These are phyloP conservation scores for Rallus limicola DNA, from an alignment of 2,113 vertebrate genomes.

Conservation along the genomic window DNA sequence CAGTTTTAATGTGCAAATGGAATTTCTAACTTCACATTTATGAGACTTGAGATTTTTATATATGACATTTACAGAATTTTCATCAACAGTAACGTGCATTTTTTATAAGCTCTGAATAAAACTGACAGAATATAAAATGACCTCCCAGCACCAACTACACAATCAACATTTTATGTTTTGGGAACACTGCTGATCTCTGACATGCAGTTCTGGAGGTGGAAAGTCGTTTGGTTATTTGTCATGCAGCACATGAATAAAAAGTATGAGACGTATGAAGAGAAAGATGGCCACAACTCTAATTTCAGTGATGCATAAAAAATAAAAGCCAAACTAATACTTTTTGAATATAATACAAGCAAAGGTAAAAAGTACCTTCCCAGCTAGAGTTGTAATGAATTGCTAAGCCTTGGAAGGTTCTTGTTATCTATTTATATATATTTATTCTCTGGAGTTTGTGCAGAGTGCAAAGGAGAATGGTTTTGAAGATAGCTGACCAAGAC, in stretches of 20 bases:
- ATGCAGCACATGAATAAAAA: constrained; percentile 23
- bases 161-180: constrained; percentile 22
- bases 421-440: background rate
- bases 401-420: background rate
- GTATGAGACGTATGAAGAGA: constrained; percentile 6
- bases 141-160: background rate
- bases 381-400: background rate
- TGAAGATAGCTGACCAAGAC: background rate
- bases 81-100: background rate
- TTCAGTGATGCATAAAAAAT: constrained; percentile 47
- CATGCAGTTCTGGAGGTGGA: background rate
- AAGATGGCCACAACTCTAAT: constrained; percentile 45
- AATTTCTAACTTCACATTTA: background rate
- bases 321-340: constrained; percentile 13
- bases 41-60: background rate
- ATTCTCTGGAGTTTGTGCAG: background rate
- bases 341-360: constrained; percentile 42
- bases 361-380: background rate
- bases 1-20: background rate
- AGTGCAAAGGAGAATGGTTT: background rate
- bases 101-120: background rate
- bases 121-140: background rate
- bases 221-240: constrained; percentile 51
- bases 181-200: background rate
- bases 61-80: background rate